Conservation (phyloP, 2,113 vertebrate species). For the Esox niger region DNA sequence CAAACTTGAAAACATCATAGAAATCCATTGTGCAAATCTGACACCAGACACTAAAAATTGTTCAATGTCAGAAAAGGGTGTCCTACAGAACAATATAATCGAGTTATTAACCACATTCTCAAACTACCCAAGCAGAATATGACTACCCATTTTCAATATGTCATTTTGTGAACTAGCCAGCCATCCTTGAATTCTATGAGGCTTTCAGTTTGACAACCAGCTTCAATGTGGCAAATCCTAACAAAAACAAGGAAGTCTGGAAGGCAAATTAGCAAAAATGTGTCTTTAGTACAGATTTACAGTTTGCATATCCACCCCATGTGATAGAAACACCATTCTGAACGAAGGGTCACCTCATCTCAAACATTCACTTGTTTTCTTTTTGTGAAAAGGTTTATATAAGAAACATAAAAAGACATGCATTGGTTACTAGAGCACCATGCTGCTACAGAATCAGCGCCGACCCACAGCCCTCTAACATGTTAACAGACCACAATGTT, state of each 20-base stretch:
- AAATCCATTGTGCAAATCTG: constrained; percentile 9
- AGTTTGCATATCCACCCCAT: constrained; percentile 64
- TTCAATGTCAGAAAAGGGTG: background rate
- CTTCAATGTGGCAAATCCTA: background rate
- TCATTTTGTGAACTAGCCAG: background rate
- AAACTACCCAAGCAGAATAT: too few relatives aligned
- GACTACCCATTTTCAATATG: background rate
- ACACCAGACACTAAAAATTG: background rate
- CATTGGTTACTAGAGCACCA: background rate
- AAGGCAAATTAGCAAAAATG: constrained; percentile 12
- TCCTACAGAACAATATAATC: background rate
- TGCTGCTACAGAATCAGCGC: background rate
- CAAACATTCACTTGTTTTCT: background rate
- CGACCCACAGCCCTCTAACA: background rate
- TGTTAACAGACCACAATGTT: constrained; percentile 15
- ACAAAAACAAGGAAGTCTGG: constrained; percentile 4
- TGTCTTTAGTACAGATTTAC: constrained; percentile 43
- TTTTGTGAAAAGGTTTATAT: background rate
- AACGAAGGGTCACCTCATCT: background rate
- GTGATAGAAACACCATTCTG: constrained; percentile 20
- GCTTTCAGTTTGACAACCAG: constrained; percentile 46
- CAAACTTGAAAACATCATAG: constrained; percentile 47
- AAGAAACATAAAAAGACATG: background rate
- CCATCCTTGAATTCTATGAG: constrained; percentile 23
- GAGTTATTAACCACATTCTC: too few relatives aligned